Conservation (phyloP, 2,888 invertebrate species). For the Apantesis nais region DNA sequence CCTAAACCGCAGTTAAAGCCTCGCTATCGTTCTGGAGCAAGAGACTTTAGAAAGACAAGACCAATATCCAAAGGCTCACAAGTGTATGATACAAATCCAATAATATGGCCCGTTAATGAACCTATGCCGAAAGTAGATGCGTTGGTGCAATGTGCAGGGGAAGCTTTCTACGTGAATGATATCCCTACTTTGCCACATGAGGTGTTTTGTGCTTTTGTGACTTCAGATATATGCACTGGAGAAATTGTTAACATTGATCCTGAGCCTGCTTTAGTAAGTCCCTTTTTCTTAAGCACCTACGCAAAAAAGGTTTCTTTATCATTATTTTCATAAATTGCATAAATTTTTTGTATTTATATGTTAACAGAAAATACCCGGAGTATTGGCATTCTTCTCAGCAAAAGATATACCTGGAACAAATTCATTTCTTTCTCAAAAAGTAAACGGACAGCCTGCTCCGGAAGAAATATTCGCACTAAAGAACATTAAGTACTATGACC, state of each 20-base stretch:
- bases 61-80: conserved; percentile 87
- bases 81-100: conserved; percentile 87
- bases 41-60: conserved; percentile 77
- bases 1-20: conserved; percentile 74
- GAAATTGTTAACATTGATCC: conserved; percentile 86
- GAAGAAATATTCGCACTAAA: conserved; percentile 84
- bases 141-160: conserved; percentile 87
- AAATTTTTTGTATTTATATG: background rate
- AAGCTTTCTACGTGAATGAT: conserved; percentile 88
- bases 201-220: conserved; percentile 88
- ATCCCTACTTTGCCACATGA: conserved; percentile 85
- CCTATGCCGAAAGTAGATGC: conserved; percentile 88
- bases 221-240: conserved; percentile 82
- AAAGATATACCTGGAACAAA: conserved; percentile 90
- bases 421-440: conserved; percentile 61
- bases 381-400: conserved; percentile 87
- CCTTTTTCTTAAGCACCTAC: background rate
- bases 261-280: conserved; percentile 86
- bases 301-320: background rate
- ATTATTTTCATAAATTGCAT: background rate
- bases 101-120: conserved; percentile 88
- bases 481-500: conserved; percentile 87
- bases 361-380: conserved; percentile 87
- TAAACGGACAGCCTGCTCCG: conserved; percentile 47
- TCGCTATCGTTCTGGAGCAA: conserved; percentile 80